A percentile compares a stretch with the other conserved stretches of the same genome.
Conservation (phyloP, 2,113 vertebrate genomes). For the Enhydra lutris region DNA sequence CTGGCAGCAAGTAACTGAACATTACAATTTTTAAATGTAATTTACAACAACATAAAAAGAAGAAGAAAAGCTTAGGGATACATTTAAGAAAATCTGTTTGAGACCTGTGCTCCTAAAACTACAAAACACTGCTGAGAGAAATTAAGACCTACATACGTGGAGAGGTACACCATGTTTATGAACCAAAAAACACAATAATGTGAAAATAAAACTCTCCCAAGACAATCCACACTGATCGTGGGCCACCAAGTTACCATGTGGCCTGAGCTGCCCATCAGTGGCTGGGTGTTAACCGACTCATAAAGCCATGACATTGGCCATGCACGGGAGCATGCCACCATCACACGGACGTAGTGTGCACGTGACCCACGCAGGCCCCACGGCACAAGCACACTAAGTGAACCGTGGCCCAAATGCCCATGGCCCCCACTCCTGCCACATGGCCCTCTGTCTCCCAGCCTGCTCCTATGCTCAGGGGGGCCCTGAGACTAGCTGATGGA, state of each 20-base stretch:
- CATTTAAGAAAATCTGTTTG: neutral
- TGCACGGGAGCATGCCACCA: neutral
- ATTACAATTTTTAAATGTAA: neutral
- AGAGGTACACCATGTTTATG: neutral
- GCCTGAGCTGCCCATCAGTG: neutral
- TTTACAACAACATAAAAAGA: neutral
- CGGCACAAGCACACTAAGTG: accelerated
- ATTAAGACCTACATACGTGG: neutral
- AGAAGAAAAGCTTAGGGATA: neutral
- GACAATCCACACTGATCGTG: neutral
- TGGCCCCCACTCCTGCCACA: neutral
- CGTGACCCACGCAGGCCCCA: neutral
- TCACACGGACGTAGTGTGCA: accelerated
- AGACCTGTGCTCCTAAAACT: neutral
- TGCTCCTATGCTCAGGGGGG: neutral
- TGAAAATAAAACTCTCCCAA: neutral
- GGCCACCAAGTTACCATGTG: neutral
- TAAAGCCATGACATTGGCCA: neutral
- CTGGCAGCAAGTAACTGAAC: neutral
- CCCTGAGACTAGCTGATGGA: neutral
- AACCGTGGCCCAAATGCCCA: neutral
- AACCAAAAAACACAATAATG: neutral
- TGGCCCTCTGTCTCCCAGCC: neutral
- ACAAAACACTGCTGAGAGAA: neutral
- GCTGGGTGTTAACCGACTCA: neutral